Base-by-base conservation (phyloP, 2,797 vertebrate genomes). In the Poeciliopsis turneri region DNA sequence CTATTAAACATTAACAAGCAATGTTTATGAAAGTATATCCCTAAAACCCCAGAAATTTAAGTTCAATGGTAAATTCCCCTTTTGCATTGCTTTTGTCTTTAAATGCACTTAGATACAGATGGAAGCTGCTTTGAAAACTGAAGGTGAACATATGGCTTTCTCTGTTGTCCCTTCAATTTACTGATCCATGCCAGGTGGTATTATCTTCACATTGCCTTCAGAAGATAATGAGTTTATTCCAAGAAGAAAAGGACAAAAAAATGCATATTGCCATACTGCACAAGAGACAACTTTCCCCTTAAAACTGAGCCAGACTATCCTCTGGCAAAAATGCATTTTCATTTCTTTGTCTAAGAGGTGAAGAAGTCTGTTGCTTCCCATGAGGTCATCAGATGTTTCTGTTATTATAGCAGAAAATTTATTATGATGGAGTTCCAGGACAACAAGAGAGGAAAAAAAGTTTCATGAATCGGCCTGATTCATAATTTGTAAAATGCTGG, bases 121-220 rank as follows among this genome's bases (percentile, higher is more conserved):
- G 91, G 79, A 78, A 77, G 80, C 77, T 77, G 80, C 92, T 94
- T 94, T 94, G 92, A 95, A 93, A 92, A 85, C 86, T 88, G 85
- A 82, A 89, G 84, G 82, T 93, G 92, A 84, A 93, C 92, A 94
- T 92, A 90, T 93, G 89, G 91, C 84, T 92, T 90, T 92, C 85
- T 85, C 90, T 92, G 88, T 88, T 85, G 88, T 93, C 88, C 91
- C 84, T 88, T 90, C 89, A 89, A 90, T 93, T 89, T 92, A 89
- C 90, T 94, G 92, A 94, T 93, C 89, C 78, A 92, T 91, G 88
- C 93, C 94, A 95, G 93, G 94, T 94, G 94, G 90, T 93, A 83
- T 39, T 84, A 76, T 90, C 91, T 90, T 88, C 81, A 85, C 80
- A 78, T 84, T 81, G 78, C 89, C 76, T 87, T 92, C 79, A 80